Conservation (phyloP, 2,888 invertebrate species). For the Nineta flava region DNA sequence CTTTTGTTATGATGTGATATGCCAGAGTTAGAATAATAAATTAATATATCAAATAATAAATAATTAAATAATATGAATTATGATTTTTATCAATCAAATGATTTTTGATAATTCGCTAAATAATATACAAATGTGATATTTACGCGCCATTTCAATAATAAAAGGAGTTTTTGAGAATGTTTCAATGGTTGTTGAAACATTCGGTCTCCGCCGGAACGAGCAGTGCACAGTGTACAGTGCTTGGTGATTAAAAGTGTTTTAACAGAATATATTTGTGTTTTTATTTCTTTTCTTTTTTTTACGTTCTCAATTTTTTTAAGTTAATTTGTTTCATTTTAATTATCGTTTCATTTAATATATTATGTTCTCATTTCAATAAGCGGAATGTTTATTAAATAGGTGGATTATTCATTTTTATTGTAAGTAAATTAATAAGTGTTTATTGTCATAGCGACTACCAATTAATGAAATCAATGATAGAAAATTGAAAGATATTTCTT, state of each 20-base stretch:
- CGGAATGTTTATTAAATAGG: background rate
- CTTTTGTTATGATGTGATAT: slow-evolving; percentile 29
- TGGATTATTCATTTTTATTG: background rate
- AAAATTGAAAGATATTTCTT: background rate
- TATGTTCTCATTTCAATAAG: background rate
- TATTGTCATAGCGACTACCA: too few relatives aligned
- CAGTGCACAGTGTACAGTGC: slow-evolving; percentile 18
- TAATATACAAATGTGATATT: background rate
- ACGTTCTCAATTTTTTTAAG: too few relatives aligned
- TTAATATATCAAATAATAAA: background rate
- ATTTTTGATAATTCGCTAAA: background rate
- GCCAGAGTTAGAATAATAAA: background rate
- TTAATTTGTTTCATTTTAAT: too few relatives aligned
- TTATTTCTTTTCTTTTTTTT: background rate
- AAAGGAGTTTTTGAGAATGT: slow-evolving; percentile 14
- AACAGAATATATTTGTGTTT: background rate
- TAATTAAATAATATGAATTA: background rate
- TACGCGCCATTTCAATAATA: slow-evolving; percentile 1
- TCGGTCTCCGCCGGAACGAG: slow-evolving; percentile 20
- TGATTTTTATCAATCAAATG: background rate
- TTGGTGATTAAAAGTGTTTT: slow-evolving; percentile 11
- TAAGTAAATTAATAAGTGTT: background rate
- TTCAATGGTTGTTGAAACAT: slow-evolving; percentile 8
- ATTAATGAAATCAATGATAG: too few relatives aligned
- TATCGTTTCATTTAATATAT: too few relatives aligned